phyloP scores from a whole-genome alignment of 2,113 vertebrate species.

The Oostethus manadensis region DNA sequence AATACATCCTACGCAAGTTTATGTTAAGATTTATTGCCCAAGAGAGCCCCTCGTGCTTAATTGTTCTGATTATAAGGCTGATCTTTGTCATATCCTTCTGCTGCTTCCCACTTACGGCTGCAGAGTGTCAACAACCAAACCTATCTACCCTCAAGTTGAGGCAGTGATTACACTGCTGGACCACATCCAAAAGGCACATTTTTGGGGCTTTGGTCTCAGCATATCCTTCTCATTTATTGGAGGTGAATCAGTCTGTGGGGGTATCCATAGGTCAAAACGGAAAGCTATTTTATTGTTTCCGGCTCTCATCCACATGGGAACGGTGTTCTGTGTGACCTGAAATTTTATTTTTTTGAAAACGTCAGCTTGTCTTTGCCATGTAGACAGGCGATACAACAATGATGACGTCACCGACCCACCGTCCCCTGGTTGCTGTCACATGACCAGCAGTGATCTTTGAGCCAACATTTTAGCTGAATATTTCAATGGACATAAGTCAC shows the following conservation, averaged over 20 bases:
- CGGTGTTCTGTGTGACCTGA: too few species aligned
- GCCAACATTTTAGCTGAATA: too few species aligned
- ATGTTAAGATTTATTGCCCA: constrained; percentile 56
- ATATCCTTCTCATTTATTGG: constrained; percentile 19
- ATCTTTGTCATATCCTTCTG: constrained; percentile 61
- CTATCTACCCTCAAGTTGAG: constrained; percentile 56
- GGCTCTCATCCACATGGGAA: too few species aligned
- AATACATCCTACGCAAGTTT: constrained; percentile 53
- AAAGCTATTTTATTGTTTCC: too few species aligned
- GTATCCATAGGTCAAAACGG: too few species aligned
- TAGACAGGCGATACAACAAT: too few species aligned
- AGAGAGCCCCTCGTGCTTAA: constrained; percentile 58
- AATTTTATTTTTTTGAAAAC: too few species aligned
- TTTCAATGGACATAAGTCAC: too few species aligned
- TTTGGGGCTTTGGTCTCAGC: constrained; percentile 72
- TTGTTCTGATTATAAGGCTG: constrained; percentile 63
- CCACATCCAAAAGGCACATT: constrained; percentile 67
- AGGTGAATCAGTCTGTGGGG: not conserved
- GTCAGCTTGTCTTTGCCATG: too few species aligned
- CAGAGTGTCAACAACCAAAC: constrained; percentile 60
- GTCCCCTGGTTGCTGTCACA: too few species aligned
- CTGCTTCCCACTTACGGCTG: constrained; percentile 59
- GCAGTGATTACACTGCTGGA: constrained; percentile 63
- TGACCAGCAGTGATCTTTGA: too few species aligned
- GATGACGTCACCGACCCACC: too few species aligned